Evolutionary conservation across 2,797 vertebrate genomes (phyloP).

Genomic region (Muscicapa striata): DNA sequence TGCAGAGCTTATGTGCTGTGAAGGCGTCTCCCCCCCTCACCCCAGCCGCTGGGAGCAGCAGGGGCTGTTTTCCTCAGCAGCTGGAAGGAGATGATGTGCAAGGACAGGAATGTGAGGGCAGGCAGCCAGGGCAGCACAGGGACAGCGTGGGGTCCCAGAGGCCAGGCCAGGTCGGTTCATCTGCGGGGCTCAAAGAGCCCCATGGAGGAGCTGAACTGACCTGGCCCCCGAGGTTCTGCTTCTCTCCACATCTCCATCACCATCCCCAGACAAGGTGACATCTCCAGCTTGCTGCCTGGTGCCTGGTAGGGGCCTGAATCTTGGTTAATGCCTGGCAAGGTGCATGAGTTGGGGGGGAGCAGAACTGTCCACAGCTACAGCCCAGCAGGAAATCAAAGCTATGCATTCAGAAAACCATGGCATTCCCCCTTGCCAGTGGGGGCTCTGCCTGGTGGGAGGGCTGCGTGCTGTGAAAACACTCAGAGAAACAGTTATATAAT

Average conservation of each 20-base stretch:
- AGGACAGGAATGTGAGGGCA: conserved; percentile 34
- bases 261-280: not conserved
- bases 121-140: not conserved
- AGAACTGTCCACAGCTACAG: rapidly evolving
- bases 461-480: not conserved
- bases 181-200: rapidly evolving
- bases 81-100: conserved; percentile 17
- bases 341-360: not conserved
- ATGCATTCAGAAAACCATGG: conserved; percentile 13
- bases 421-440: not conserved
- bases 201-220: not conserved
- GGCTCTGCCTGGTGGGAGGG: not conserved
- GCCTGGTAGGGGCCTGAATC: not conserved
- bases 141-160: conserved; percentile 47
- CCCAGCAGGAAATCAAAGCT: not conserved
- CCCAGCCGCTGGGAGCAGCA: not conserved
- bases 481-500: conserved; percentile 32
- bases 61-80: conserved; percentile 55
- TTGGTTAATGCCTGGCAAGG: not conserved
- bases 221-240: not conserved
- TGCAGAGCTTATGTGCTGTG: not conserved
- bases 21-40: not conserved
- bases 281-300: not conserved
- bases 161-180: not conserved
- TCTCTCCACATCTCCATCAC: not conserved